Evolutionary conservation across 2,113 vertebrate genomes (phyloP).

Genomic region (Heterochromis multidens): DNA sequence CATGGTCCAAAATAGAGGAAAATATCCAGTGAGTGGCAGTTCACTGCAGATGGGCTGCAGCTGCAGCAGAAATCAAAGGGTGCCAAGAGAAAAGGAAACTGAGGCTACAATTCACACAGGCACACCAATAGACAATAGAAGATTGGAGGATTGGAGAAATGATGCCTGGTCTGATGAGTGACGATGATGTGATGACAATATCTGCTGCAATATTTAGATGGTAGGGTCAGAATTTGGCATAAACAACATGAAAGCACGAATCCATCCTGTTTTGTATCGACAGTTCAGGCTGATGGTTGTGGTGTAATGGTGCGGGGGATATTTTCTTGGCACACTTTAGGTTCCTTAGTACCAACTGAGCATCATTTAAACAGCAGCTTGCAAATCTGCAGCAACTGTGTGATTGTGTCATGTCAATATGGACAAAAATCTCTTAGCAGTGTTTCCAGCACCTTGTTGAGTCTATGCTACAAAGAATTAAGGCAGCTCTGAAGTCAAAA

Average conservation of each 20-base stretch:
- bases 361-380: background rate
- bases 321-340: background rate
- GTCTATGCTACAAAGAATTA: background rate
- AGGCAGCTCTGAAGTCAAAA: background rate
- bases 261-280: background rate
- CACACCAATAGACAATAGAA: background rate
- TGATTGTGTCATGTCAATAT: background rate
- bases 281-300: background rate
- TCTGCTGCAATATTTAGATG: background rate
- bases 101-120: background rate
- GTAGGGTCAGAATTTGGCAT: background rate
- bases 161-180: background rate
- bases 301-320: background rate
- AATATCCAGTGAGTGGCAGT: background rate
- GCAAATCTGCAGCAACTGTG: background rate
- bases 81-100: background rate
- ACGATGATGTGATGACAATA: no score
- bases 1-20: background rate
- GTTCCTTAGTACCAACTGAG: background rate
- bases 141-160: background rate
- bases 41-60: background rate
- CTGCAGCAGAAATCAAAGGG: background rate
- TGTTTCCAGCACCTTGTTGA: fast-evolving
- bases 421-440: background rate
- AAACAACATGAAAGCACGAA: background rate